These are phyloP conservation scores for Pseudachorutes palmiensis DNA, from an alignment of 1,140 invertebrate species.

Conservation along the genomic window DNA sequence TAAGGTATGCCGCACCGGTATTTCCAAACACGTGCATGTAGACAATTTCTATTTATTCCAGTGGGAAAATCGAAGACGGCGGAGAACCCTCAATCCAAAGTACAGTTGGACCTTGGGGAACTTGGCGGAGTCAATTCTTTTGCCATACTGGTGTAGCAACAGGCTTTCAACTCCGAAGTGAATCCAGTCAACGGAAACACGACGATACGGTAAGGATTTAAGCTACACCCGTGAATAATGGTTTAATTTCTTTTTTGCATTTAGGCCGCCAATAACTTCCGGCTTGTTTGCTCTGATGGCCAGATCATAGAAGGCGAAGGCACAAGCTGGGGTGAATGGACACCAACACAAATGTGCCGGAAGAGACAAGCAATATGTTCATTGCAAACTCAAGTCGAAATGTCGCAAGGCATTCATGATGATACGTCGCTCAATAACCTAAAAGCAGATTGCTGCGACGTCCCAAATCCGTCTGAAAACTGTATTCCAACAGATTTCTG, in stretches of 20 bases:
- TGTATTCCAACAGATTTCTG: constrained; percentile 21
- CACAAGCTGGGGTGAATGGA: constrained; percentile 10
- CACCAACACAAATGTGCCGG: constrained; percentile 8
- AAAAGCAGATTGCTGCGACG: constrained; percentile 13
- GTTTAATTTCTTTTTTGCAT: too few relatives aligned
- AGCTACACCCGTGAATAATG: too few relatives aligned
- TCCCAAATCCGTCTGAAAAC: constrained; percentile 12
- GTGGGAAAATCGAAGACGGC: neutral
- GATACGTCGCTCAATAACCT: neutral
- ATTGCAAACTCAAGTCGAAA: constrained; percentile 17
- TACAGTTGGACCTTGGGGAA: neutral
- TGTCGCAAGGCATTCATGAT: neutral
- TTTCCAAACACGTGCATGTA: neutral
- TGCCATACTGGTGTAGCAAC: constrained; percentile 2
- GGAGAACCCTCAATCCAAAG: neutral
- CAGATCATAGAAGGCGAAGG: constrained; percentile 11
- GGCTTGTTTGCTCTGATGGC: constrained; percentile 13
- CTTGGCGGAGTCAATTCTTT: constrained; percentile 6
- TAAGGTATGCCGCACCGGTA: neutral
- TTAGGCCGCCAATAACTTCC: constrained; percentile 21
- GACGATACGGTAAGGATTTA: constrained; percentile 18
- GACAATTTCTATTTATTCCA: neutral
- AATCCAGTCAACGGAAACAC: neutral
- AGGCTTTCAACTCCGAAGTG: constrained; percentile 20
- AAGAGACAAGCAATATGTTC: constrained; percentile 14